Evolutionary conservation across 2,113 vertebrate genomes (phyloP).

Genomic region (Trichechus manatus): DNA sequence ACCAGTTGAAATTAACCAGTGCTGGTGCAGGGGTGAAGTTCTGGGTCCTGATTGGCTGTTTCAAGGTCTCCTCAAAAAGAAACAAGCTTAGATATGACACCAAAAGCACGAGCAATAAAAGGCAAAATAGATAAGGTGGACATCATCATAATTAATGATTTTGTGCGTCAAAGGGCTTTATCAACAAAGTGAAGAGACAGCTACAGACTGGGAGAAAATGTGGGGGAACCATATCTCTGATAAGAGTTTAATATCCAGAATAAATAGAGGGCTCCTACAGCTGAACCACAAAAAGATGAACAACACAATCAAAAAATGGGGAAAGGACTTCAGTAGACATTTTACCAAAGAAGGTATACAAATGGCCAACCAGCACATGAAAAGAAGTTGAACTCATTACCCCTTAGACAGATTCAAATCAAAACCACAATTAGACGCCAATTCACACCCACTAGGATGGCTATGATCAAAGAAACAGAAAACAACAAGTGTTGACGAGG

Average conservation of each 20-base stretch:
- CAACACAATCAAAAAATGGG: not conserved
- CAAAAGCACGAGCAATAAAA: not conserved
- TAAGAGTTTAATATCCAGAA: not conserved
- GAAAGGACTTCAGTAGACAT: not conserved
- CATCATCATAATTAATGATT: not conserved
- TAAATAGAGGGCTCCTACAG: not conserved
- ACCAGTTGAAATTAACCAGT: not conserved
- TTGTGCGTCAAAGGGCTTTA: not conserved
- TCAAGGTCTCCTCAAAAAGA: constrained; percentile 60
- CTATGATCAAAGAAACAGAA: not conserved
- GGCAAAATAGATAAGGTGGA: not conserved
- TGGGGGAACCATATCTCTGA: not conserved
- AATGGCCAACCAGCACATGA: not conserved
- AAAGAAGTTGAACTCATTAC: too few species aligned
- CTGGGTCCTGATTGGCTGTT: constrained; percentile 59
- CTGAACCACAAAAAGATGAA: not conserved
- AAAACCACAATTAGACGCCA: not conserved
- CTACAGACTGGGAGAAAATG: not conserved
- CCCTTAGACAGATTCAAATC: not conserved
- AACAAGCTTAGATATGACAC: not conserved
- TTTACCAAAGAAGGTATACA: not conserved
- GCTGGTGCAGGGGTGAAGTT: not conserved
- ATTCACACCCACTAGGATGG: not conserved
- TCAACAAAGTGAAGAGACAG: not conserved
- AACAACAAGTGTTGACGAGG: not conserved